Evolutionary conservation across 2,888 invertebrate species (phyloP).

Genomic region (Trichopria drosophilae): DNA sequence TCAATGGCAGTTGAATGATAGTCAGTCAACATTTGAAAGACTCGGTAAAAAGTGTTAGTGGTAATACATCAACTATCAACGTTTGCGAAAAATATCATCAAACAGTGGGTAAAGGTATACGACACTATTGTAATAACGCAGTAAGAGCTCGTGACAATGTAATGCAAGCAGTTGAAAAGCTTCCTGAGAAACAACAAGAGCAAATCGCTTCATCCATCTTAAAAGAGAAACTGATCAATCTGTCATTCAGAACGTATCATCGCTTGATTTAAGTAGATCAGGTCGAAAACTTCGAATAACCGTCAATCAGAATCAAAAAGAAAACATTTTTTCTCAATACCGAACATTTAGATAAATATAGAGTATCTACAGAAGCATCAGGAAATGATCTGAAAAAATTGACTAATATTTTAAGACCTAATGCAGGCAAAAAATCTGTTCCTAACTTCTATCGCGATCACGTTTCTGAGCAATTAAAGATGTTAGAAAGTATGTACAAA

Average conservation of each 20-base stretch:
- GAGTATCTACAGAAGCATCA: constrained; percentile 3
- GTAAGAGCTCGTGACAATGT: constrained; percentile 2
- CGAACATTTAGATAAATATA: constrained; percentile 4
- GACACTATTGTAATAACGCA: background rate
- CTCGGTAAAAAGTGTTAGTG: background rate
- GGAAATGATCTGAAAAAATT: constrained; percentile 2
- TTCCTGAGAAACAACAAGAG: background rate
- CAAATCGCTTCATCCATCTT: background rate
- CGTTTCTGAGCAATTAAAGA: background rate
- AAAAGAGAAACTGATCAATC: background rate
- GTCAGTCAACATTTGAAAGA: background rate
- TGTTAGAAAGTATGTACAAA: constrained; percentile 1
- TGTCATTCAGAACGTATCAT: background rate
- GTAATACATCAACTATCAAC: background rate
- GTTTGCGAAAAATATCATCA: background rate
- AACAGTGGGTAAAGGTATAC: constrained; percentile 5
- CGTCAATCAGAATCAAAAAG: background rate
- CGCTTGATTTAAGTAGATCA: constrained; percentile 4
- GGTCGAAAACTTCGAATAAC: constrained; percentile 4
- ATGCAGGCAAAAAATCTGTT: constrained; percentile 1
- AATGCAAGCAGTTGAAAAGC: constrained; percentile 1
- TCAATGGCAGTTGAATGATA: background rate
- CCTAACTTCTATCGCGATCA: background rate
- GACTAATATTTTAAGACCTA: constrained; percentile 4
- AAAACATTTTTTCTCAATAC: background rate